A percentile compares a stretch with the other conserved stretches of the same genome.
phyloP scores from a whole-genome alignment of 2,797 vertebrate genomes.

The Pipistrellus pipistrellus region DNA sequence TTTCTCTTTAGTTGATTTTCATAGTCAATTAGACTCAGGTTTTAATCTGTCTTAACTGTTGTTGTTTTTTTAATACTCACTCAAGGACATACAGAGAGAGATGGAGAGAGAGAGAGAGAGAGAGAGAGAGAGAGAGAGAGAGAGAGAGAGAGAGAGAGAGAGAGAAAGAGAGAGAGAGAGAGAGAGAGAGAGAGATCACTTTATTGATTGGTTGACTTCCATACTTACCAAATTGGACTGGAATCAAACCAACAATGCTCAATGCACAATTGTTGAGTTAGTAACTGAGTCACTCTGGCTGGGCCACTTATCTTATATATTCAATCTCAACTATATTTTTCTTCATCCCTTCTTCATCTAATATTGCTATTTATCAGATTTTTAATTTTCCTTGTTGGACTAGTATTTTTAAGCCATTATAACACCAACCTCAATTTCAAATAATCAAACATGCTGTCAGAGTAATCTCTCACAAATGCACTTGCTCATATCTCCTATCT shows the following conservation, averaged over 20 bases:
- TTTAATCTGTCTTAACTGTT: background rate
- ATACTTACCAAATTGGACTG: no score
- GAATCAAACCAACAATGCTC: no score
- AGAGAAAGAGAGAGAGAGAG: no score
- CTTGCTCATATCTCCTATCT: background rate
- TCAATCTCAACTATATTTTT: slow-evolving; percentile 30
- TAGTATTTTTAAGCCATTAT: slow-evolving; percentile 30
- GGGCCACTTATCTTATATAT: background rate
- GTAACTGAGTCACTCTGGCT: no score
- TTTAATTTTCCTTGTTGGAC: background rate
- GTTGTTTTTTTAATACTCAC: no score
- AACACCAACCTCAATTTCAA: background rate
- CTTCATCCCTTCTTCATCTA: background rate
- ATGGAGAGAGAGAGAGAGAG: no score
- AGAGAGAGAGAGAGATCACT: no score
- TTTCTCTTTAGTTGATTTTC: background rate
- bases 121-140: no score
- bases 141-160: no score
- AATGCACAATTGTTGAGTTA: no score
- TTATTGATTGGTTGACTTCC: no score
- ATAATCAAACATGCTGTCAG: background rate
- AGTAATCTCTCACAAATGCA: slow-evolving; percentile 47
- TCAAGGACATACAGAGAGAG: no score
- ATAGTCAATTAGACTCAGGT: background rate
- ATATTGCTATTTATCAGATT: background rate